A percentile compares a stretch with the other conserved stretches of the same genome.
Evolutionary conservation across 2,113 vertebrate genomes (phyloP).

Genomic region (Caranx melampygus): DNA sequence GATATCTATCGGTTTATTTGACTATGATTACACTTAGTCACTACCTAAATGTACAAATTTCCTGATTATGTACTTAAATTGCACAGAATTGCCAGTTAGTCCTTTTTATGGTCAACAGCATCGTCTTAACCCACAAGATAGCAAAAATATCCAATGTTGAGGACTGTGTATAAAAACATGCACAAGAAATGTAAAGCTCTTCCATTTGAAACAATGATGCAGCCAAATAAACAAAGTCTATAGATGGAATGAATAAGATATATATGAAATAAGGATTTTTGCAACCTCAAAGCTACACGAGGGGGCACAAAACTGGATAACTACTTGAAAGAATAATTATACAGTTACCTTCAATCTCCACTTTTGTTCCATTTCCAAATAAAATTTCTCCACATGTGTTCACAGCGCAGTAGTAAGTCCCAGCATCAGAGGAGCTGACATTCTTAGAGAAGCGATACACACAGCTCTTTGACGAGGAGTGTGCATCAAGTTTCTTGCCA

Average conservation of each 20-base stretch:
- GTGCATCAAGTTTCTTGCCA: background rate
- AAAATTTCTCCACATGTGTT: constrained; percentile 53
- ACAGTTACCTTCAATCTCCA: constrained; percentile 50
- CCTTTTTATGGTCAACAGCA: too few species aligned
- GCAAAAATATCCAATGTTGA: too few species aligned
- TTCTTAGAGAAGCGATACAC: constrained; percentile 49
- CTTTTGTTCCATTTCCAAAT: constrained; percentile 63
- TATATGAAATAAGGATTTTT: background rate
- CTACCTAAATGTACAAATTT: too few species aligned
- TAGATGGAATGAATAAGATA: too few species aligned
- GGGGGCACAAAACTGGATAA: background rate
- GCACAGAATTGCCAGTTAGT: too few species aligned
- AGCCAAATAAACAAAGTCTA: too few species aligned
- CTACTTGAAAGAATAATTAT: background rate
- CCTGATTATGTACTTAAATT: too few species aligned
- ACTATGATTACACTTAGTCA: too few species aligned
- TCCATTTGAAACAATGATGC: too few species aligned
- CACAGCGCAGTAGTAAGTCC: constrained; percentile 66
- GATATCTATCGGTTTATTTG: too few species aligned
- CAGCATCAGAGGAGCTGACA: constrained; percentile 53
- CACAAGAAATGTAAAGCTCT: background rate
- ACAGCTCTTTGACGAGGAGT: constrained; percentile 5
- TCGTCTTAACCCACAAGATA: too few species aligned
- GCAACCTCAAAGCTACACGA: background rate
- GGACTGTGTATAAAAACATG: too few species aligned